Conservation (phyloP, 1,140 invertebrate species). For the Acromyrmex charruanus region DNA sequence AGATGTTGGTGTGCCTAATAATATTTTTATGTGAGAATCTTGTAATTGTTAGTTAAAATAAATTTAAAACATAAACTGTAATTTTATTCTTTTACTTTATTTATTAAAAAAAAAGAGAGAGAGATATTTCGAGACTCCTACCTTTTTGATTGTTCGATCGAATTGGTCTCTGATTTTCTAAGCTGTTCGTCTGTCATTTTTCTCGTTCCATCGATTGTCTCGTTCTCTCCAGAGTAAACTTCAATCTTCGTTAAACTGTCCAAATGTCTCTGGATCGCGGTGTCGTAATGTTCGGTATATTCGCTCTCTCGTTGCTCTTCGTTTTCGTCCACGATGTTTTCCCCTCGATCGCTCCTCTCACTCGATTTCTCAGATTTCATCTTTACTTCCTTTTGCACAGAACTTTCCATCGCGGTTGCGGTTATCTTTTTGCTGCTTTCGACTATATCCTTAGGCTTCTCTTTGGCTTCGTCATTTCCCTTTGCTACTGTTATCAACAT, state of each 20-base stretch:
- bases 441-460: slow-evolving; percentile 7
- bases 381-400: slow-evolving; percentile 3
- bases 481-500: neutral
- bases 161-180: slow-evolving; percentile 12
- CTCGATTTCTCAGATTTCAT: slow-evolving; percentile 13
- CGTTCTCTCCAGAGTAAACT: slow-evolving; percentile 6
- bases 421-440: neutral
- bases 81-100: neutral
- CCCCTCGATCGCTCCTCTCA: slow-evolving; percentile 66
- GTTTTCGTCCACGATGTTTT: neutral
- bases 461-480: neutral
- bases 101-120: neutral
- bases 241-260: slow-evolving; percentile 84
- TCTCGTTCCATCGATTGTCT: neutral
- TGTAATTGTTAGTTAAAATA: neutral
- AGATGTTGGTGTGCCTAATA: too few species aligned
- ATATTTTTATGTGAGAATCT: too few species aligned
- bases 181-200: neutral
- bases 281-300: slow-evolving; percentile 88
- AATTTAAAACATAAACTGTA: neutral
- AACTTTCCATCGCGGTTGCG: slow-evolving; percentile 11
- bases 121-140: neutral
- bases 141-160: neutral
- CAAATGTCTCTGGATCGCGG: slow-evolving; percentile 87
- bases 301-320: slow-evolving; percentile 87